These are phyloP conservation scores for Drosophila pseudotakahashii DNA, from an alignment of 2,888 invertebrate species.

Conservation along the genomic window DNA sequence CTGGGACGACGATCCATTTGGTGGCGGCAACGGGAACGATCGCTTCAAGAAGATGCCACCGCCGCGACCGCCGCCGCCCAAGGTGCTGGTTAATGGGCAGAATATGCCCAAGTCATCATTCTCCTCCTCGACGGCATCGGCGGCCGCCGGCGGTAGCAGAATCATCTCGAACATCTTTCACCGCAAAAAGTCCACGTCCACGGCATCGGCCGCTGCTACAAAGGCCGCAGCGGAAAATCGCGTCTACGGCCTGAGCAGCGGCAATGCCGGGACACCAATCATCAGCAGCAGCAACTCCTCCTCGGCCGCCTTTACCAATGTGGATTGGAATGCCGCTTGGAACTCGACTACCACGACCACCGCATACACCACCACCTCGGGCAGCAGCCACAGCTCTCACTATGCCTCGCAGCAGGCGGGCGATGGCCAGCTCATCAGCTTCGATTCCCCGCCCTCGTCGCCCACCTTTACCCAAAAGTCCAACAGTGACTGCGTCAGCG, in stretches of 20 bases:
- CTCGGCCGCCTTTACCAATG: constrained; percentile 29
- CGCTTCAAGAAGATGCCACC: constrained; percentile 82
- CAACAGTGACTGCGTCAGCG: constrained; percentile 90
- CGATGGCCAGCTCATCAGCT: constrained; percentile 87
- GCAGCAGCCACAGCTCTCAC: constrained; percentile 14
- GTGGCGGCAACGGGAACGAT: constrained; percentile 40
- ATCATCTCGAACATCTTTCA: constrained; percentile 82
- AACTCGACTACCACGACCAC: constrained; percentile 54
- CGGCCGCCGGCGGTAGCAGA: constrained; percentile 31
- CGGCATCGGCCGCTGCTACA: constrained; percentile 57
- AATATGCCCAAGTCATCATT: constrained; percentile 48
- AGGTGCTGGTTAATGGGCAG: constrained; percentile 68
- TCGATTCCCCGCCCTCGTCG: constrained; percentile 90
- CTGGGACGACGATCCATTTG: constrained; percentile 83
- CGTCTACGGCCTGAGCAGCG: constrained; percentile 79
- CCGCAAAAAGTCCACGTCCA: constrained; percentile 76
- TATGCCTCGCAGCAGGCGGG: constrained; percentile 36
- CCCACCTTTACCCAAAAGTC: constrained; percentile 90
- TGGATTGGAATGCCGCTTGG: constrained; percentile 80
- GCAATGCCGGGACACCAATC: constrained; percentile 46
- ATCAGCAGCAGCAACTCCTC: constrained; percentile 8
- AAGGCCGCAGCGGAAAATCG: constrained; percentile 70
- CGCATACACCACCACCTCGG: constrained; percentile 1
- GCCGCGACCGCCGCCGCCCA: constrained; percentile 84
- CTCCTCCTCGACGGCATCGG: constrained; percentile 12